A percentile compares a stretch with the other conserved stretches of the same genome.
Conservation (phyloP, 37 sponge, comb jelly and placozoan genomes). For the Chondrilla cf. caribensis region DNA sequence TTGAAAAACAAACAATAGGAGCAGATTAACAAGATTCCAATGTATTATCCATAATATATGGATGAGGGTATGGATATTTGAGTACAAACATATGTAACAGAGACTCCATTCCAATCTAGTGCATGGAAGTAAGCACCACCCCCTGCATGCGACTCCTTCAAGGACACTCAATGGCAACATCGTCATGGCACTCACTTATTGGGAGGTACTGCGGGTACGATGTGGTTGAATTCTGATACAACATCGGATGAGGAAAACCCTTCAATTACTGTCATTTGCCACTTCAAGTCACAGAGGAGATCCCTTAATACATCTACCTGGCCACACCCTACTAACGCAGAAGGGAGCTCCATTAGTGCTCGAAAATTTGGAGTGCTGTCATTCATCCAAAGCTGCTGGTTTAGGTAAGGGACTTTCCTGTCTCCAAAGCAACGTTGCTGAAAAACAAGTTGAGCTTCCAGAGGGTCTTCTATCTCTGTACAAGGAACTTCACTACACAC, state of each 20-base stretch:
- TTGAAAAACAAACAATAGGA: too few relatives aligned
- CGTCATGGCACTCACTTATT: slow-evolving; percentile 6
- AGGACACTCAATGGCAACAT: too few relatives aligned
- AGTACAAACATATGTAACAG: too few relatives aligned
- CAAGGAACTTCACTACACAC: too few relatives aligned
- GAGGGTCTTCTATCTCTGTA: background rate
- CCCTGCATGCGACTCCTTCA: too few relatives aligned
- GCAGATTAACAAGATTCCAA: too few relatives aligned
- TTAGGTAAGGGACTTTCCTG: background rate
- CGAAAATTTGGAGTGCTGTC: slow-evolving; percentile 42
- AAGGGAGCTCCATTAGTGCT: slow-evolving; percentile 66
- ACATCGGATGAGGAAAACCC: slow-evolving; percentile 35
- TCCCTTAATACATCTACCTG: slow-evolving; percentile 36
- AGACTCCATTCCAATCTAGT: too few relatives aligned
- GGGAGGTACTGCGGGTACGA: slow-evolving; percentile 52
- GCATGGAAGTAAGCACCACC: too few relatives aligned
- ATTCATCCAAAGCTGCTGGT: slow-evolving; percentile 40
- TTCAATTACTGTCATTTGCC: slow-evolving; percentile 40
- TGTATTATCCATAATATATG: too few relatives aligned
- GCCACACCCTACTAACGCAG: slow-evolving; percentile 27
- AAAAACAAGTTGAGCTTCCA: background rate
- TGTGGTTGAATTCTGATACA: slow-evolving; percentile 36
- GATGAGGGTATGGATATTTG: too few relatives aligned
- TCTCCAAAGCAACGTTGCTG: background rate
- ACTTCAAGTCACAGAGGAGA: slow-evolving; percentile 48